Evolutionary conservation across 2,113 vertebrate species (phyloP).

Genomic region (Papio anubis): DNA sequence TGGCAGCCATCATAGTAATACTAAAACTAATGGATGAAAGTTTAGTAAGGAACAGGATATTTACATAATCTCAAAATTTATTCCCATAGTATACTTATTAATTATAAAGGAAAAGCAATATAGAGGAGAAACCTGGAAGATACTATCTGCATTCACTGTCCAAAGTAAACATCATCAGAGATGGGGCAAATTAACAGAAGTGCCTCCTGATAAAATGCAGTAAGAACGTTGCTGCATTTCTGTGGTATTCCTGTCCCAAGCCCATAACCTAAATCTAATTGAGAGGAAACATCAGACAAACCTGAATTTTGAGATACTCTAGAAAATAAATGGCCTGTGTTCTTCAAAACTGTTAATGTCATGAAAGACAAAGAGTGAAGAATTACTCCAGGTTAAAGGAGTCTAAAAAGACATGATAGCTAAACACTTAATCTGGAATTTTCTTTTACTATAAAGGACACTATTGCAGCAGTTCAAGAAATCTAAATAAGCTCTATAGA

Average conservation of each 20-base stretch:
- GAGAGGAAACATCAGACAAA: background rate
- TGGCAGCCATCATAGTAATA: background rate
- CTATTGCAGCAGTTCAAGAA: background rate
- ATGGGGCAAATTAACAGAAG: background rate
- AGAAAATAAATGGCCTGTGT: background rate
- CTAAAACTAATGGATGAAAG: background rate
- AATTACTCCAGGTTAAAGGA: background rate
- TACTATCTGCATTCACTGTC: background rate
- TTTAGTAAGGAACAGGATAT: background rate
- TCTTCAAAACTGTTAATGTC: background rate
- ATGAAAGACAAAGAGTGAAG: background rate
- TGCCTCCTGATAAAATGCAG: background rate
- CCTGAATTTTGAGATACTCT: background rate
- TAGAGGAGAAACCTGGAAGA: background rate
- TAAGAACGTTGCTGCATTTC: background rate
- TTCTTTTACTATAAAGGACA: background rate
- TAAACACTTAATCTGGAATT: background rate
- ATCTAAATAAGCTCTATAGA: background rate
- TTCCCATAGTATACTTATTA: background rate
- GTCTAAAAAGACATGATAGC: background rate
- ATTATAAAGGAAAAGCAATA: background rate
- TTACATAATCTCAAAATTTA: background rate
- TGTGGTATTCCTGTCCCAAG: background rate
- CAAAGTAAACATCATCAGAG: background rate
- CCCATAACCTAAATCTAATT: background rate